Conservation (phyloP, 2,888 invertebrate genomes). For the Sinotaia quadrata region DNA sequence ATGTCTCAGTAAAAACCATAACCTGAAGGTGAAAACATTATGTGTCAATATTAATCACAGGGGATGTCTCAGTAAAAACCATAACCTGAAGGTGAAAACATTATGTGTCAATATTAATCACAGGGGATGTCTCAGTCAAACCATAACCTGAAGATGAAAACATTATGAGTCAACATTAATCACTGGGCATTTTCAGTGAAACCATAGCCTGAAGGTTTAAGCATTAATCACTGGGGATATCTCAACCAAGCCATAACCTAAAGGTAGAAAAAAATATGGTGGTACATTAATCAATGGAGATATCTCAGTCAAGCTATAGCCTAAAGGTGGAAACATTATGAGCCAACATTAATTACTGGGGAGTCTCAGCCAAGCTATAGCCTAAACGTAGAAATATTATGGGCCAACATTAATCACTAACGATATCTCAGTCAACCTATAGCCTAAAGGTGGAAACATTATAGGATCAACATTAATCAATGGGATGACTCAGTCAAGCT, state of each 20-base stretch:
- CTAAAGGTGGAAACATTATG: no score
- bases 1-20: no score
- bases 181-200: not conserved
- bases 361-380: not conserved
- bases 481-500: constrained; percentile 60
- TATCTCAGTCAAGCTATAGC: no score
- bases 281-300: no score
- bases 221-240: constrained; percentile 59
- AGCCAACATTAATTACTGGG: not conserved
- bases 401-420: not conserved
- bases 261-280: no score
- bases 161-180: not conserved
- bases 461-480: not conserved
- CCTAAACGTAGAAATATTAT: not conserved
- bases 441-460: not conserved
- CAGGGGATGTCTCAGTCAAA: constrained; percentile 69
- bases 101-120: constrained; percentile 51
- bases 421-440: no score
- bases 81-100: constrained; percentile 15
- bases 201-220: not conserved
- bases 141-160: constrained; percentile 63
- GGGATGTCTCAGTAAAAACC: not conserved
- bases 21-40: not conserved
- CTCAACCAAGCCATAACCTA: constrained; percentile 71
- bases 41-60: not conserved